Evolutionary conservation across 2,888 invertebrate genomes (phyloP), one percentile per base, ranked within the genome.

Genomic region (Pyralis farinalis): DNA sequence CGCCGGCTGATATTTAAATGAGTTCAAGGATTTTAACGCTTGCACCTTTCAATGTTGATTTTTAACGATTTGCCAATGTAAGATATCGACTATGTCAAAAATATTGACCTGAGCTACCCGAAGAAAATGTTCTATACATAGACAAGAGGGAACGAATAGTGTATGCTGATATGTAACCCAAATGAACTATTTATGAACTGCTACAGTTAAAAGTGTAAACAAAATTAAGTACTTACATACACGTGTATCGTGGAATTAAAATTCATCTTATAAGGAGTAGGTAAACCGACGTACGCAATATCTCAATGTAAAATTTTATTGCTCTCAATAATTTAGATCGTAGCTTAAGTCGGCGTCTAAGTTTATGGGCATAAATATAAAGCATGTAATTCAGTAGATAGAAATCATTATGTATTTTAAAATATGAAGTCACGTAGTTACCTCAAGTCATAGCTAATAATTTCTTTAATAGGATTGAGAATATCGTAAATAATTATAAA

Each of bases 1-100:
- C 88, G 30, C 83, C 82, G 30, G 71, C 80, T 28, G 86, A 86
- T 49, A 52, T 82, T 37, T 86, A 77, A 74, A 56, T 45, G 43
- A 10, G 16, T 16, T 16, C 16, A 16, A 16, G 51, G 44, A 42
- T 38, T 25, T 43, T 40, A 25, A 3, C 25, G 25, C 25, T 25
- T 25, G 3, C 25, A 25, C 7, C 25, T 25, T 25, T 25, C 25
- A 25, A n/a, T 25, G n/a, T n/a, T 4, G 3, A 7, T 25, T 25
- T 16, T 25, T 7, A 25, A 7, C 25, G 25, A 25, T 25, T 16
- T 16, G 4, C 16, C 16, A 16, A 16, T 16, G 16, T 4, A 16
- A 16, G 4, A 16, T 16, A n/a, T n/a, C n/a, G n/a, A n/a, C n/a
- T n/a, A n/a, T n/a, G n/a, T n/a, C n/a, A n/a, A n/a, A n/a, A n/a